Evolutionary conservation across 2,888 invertebrate genomes (phyloP), one percentile per base, ranked within the genome.

Genomic region (Cheilosia vernalis): DNA sequence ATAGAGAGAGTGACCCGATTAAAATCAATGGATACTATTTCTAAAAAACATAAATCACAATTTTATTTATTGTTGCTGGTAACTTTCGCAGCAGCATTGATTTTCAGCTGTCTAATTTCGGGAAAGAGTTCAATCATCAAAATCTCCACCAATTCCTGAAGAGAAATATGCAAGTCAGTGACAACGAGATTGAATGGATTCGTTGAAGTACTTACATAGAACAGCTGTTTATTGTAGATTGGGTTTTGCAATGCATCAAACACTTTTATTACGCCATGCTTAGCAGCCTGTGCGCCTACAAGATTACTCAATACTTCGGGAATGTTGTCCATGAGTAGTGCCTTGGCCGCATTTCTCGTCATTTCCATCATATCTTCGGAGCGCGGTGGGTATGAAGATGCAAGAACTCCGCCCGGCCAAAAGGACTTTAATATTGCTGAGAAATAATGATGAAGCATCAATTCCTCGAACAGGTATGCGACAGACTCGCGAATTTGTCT

Each of bases 401-500:
- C 94, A 0, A 96, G 92, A n/a, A 94, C 94, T 2, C 97, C 97
- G 67, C 96, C 96, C 0, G 97, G 97, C 98, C 98, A 98, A 95
- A 97, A 96, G 1, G 96, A 96, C 91, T 97, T 97, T 72, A 96
- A 94, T 83, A 97, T 94, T 33, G 96, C 93, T 77, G 96, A 95
- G 58, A 96, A 95, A 91, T 98, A 98, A 91, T 96, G 97, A 90
- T 97, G 96, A 78, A 98, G 91, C 97, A 98, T 98, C 84, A 96
- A 95, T 91, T 98, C 98, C 13, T 97, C 97, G 90, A 97, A 96
- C 88, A 97, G 92, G 95, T 97, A 97, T 33, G 95, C 94, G 64
- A 98, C 95, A 0, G 96, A 97, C 89, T 97, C 97, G 87, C 97
- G 94, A 67, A 98, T 95, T 94, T 98, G 97, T 87, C 97, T 95